Evolutionary conservation across 2,888 invertebrate species (phyloP).

Genomic region (Latheticus oryzae): DNA sequence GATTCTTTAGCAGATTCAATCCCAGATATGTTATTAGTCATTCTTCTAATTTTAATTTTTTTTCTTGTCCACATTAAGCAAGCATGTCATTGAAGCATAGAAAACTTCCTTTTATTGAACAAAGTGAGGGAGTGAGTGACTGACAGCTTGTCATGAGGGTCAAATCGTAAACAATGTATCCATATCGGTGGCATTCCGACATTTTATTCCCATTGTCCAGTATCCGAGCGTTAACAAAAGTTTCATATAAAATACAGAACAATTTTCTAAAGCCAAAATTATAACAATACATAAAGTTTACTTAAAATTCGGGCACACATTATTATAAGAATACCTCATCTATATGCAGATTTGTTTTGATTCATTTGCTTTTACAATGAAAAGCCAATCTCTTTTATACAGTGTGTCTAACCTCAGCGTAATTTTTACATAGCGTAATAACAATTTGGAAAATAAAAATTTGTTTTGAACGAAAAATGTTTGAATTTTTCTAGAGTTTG

Average conservation of each 20-base stretch:
- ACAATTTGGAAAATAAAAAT: too few species aligned
- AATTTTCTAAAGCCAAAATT: too few species aligned
- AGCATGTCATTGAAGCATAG: slow-evolving; percentile 35
- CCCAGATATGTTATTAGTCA: slow-evolving; percentile 25
- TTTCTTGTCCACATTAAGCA: slow-evolving; percentile 27
- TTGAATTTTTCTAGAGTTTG: too few species aligned
- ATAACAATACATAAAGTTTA: too few species aligned
- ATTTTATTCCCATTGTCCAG: slow-evolving; percentile 19
- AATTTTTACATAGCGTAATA: too few species aligned
- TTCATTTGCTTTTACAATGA: slow-evolving; percentile 50
- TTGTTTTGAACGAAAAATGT: too few species aligned
- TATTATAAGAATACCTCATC: slow-evolving; percentile 55
- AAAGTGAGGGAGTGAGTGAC: slow-evolving; percentile 47
- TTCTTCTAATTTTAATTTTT: slow-evolving; percentile 21
- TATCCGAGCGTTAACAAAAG: slow-evolving; percentile 29
- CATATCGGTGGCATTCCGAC: slow-evolving; percentile 25
- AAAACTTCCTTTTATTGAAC: slow-evolving; percentile 46
- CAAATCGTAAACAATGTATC: slow-evolving; percentile 44
- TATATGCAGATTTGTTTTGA: slow-evolving; percentile 57
- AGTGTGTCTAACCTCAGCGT: too few species aligned
- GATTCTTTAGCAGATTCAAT: slow-evolving; percentile 23
- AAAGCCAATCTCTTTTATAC: slow-evolving; percentile 33
- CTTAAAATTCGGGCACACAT: too few species aligned
- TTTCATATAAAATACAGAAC: too few species aligned
- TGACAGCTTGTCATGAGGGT: slow-evolving; percentile 46